These are phyloP conservation scores for Sympetrum striolatum DNA, from an alignment of 2,888 invertebrate species.

Conservation along the genomic window DNA sequence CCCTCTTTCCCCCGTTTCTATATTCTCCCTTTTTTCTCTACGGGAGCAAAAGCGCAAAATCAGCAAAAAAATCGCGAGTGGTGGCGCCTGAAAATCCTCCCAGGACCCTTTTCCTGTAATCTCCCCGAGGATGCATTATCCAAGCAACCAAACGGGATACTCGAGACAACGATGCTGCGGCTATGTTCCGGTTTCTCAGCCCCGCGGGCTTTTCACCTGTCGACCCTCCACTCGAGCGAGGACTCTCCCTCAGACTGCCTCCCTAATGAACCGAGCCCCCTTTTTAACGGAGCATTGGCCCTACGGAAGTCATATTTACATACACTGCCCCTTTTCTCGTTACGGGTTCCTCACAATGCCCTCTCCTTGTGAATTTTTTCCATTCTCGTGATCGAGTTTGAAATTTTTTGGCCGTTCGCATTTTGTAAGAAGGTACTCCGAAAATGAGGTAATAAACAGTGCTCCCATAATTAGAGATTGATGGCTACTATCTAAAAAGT, in stretches of 20 bases:
- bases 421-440: too few species aligned
- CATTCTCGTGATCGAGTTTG: too few species aligned
- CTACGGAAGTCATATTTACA: not conserved
- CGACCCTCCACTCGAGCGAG: conserved; percentile 5
- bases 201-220: conserved; percentile 16
- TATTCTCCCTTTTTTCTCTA: not conserved
- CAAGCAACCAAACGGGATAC: not conserved
- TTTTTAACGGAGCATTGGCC: not conserved
- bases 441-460: too few species aligned
- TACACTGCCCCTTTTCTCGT: not conserved
- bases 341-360: too few species aligned
- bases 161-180: conserved; percentile 36
- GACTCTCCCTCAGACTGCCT: not conserved
- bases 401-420: too few species aligned
- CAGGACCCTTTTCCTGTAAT: conserved; percentile 13
- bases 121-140: conserved; percentile 37
- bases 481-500: too few species aligned
- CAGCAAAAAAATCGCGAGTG: not conserved
- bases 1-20: not conserved
- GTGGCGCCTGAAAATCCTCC: not conserved
- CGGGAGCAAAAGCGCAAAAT: not conserved
- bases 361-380: too few species aligned
- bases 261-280: conserved; percentile 30
- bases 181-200: conserved; percentile 27
- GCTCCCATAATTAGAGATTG: too few species aligned